These are phyloP conservation scores for Emydura subglobosa DNA, from an alignment of 2,113 vertebrate genomes.

Conservation along the genomic window DNA sequence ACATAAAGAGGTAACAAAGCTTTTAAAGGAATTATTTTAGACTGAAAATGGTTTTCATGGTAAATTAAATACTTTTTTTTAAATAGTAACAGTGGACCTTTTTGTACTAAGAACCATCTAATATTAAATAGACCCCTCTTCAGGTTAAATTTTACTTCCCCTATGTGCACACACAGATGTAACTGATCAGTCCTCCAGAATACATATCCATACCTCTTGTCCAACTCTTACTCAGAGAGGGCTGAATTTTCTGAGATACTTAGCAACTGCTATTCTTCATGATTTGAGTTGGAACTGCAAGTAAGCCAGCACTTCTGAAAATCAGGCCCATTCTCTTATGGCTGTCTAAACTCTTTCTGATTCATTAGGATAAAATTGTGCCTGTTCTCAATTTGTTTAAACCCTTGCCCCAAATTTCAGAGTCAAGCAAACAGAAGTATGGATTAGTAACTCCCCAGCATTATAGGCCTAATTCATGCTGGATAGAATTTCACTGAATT, in stretches of 20 bases:
- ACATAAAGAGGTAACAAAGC: not conserved
- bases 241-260: not conserved
- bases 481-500: not conserved
- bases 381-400: not conserved
- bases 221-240: not conserved
- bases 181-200: not conserved
- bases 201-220: not conserved
- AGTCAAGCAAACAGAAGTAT: not conserved
- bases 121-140: not conserved
- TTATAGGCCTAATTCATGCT: not conserved
- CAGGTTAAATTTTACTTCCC: not conserved
- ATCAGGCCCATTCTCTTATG: not conserved
- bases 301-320: not conserved
- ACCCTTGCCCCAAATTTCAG: not conserved
- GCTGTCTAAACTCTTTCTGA: not conserved
- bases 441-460: not conserved
- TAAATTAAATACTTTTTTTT: not conserved
- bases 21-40: not conserved
- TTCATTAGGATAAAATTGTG: not conserved
- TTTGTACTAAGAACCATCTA: not conserved
- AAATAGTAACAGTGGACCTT: not conserved
- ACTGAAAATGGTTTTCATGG: not conserved
- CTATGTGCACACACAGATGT: not conserved
- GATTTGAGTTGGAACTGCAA: not conserved
- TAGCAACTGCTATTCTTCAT: not conserved